A percentile compares a stretch with the other conserved stretches of the same genome.
phyloP scores from a whole-genome alignment of 2,113 vertebrate genomes.

The Elaphurus davidianus region DNA sequence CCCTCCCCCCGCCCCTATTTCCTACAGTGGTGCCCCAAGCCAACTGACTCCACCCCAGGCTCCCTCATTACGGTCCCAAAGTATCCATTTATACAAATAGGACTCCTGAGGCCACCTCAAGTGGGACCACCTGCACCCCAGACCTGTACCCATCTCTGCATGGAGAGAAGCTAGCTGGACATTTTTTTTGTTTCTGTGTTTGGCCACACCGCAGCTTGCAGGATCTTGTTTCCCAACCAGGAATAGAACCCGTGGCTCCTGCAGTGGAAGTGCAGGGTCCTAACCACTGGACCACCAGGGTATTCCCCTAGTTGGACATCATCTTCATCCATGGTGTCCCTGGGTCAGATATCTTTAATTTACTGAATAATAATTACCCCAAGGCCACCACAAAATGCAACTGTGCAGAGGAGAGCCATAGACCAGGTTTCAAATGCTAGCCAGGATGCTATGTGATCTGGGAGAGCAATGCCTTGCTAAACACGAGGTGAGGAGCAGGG shows the following conservation, averaged over 20 bases:
- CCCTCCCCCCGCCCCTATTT: not conserved
- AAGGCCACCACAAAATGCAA: not conserved
- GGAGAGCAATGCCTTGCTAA: not conserved
- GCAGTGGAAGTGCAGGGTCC: not conserved
- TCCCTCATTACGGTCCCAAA: not conserved
- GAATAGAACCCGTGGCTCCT: not conserved
- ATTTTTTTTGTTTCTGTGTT: not conserved
- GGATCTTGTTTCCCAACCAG: not conserved
- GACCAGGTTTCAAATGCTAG: not conserved
- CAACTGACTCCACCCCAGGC: not conserved
- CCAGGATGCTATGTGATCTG: not conserved
- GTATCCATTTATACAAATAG: not conserved
- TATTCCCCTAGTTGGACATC: not conserved
- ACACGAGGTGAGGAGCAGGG: not conserved
- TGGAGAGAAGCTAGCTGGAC: not conserved
- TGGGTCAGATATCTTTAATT: not conserved
- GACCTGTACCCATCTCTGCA: not conserved
- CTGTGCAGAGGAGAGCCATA: not conserved
- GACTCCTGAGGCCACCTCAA: not conserved
- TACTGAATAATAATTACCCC: not conserved
- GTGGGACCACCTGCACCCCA: not conserved
- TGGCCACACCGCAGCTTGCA: not conserved
- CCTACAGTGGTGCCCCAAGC: not conserved
- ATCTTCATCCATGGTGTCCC: not conserved
- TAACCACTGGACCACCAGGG: not conserved